phyloP scores from a whole-genome alignment of 2,113 vertebrate genomes.

The Conger conger region DNA sequence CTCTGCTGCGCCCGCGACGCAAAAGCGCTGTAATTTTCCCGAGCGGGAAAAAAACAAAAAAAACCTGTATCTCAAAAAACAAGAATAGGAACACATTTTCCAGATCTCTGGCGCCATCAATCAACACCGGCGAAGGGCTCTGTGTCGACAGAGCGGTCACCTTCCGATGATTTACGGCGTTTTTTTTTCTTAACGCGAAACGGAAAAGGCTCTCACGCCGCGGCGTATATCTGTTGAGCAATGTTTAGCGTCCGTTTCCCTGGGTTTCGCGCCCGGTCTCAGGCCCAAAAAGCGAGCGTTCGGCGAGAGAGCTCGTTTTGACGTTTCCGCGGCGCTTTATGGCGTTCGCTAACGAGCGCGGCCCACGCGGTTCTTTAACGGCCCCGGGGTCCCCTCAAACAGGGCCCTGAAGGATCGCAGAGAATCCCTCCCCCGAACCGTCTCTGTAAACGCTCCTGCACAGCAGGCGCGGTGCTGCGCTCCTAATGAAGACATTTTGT shows the following conservation, averaged over 20 bases:
- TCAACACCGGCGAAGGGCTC: constrained; percentile 32
- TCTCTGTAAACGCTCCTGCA: not conserved
- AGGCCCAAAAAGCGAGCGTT: not conserved
- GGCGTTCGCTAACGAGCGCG: constrained; percentile 31
- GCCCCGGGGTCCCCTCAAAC: constrained; percentile 30
- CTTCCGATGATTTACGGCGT: constrained; percentile 6
- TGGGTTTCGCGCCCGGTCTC: not conserved
- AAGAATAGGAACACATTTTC: constrained; percentile 32
- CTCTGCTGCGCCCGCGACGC: constrained; percentile 2
- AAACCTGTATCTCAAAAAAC: not conserved
- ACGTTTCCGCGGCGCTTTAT: constrained; percentile 27
- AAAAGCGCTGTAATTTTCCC: constrained; percentile 24
- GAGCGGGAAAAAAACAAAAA: constrained; percentile 15
- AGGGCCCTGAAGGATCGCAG: constrained; percentile 30
- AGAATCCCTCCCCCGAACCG: constrained; percentile 23
- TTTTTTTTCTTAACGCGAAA: not conserved
- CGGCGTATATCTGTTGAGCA: too few relatives aligned
- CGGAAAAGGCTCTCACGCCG: not conserved
- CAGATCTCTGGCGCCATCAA: constrained; percentile 28
- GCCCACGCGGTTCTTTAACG: constrained; percentile 31
- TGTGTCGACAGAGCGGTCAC: not conserved
- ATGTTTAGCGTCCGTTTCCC: not conserved
- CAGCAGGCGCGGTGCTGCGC: not conserved
- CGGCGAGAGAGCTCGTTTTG: not conserved
- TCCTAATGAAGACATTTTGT: constrained; percentile 17